Base-by-base conservation (phyloP, 92 coral and sea anemone genomes). In the Parazoanthus darwini region DNA sequence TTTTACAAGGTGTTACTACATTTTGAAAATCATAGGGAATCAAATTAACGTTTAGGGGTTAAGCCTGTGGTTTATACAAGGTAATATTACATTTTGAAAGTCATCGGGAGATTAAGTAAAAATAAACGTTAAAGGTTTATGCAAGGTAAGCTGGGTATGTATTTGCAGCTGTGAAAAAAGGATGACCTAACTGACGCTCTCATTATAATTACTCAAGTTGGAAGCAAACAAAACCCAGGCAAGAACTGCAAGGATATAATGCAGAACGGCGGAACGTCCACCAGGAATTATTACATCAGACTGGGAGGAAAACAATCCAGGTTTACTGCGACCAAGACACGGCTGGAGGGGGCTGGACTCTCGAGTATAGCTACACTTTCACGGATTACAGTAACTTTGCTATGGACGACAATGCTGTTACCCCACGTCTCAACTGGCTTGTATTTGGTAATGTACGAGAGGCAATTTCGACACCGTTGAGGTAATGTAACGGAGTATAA, bases 401-500 rank as follows among this genome's bases (percentile, higher is more conserved):
- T 5, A 38, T 35, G 38, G 72, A 22, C 42, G 46, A 15, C 59
- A 80, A 80, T 70, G 85, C 85, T 29, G 85, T 80, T 29, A 80
- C 85, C 38, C 85, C 68, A 7, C 85, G 72, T 11, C 85, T 70
- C 2, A 80, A 48, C 70, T 80, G 85, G 70, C 68, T 29, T 8
- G 68, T 36, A 18, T 18, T 3, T 72, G 77, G 77, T 13, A 13
- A 72, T 72, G 77, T 72, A 7, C 77, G 77, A 7, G 3, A n/a
- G 13, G n/a, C 77, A 25, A 72, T 37, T 0, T n/a, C 43, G 2
- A 6, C 16, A 72, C 77, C 77, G 13, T 8, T 11, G 37, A 72
- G 42, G 77, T 72, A 72, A 72, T n/a, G n/a, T n/a, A n/a, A n/a
- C n/a, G n/a, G n/a, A n/a, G n/a, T n/a, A n/a, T n/a, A n/a, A n/a